Evolutionary conservation across 2,888 invertebrate genomes (phyloP), one percentile per base, ranked within the genome.

Genomic region (Hemithea aestivaria): DNA sequence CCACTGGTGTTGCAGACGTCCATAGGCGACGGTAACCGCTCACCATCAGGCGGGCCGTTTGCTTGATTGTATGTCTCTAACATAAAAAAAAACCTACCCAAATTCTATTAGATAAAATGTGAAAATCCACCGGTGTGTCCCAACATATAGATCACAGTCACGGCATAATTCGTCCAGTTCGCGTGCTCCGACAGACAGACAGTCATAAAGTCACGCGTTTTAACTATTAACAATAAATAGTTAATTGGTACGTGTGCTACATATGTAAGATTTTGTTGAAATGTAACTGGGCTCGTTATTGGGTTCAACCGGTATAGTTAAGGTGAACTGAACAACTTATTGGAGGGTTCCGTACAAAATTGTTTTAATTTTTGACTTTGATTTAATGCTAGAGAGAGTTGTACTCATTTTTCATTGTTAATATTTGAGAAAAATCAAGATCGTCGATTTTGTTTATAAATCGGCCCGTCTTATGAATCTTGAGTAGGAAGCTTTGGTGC

Each of bases 221-320:
- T 73, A 74, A 71, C 71, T 76, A 77, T 80, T 73, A 74, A 74
- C 73, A 73, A 77, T 78, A 79, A 77, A 69, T 16, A 54, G 51
- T 62, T 83, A 83, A 83, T 84, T 82, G 81, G 81, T 74, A 71
- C 78, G 74, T 69, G 77, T 69, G 69, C 74, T 61, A 70, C 65
- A 72, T 67, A 61, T 57, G 46, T 55, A 41, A 50, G 47, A 47
- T 48, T 43, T 47, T 51, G 56, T 56, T 56, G 58, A 59, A 54
- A 61, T 65, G 66, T 68, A 58, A 69, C 62, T 64, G 69, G 62
- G 46, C 64, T 73, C 66, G 71, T 69, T 59, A 63, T 60, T 61
- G 56, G 46, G 47, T 58, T 57, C 46, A 52, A 60, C 55, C 55
- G 58, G 56, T 56, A 43, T 7, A 8, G 24, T 31, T 47, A 53